Conservation (phyloP, 2,113 vertebrate genomes). For the Engraulis encrasicolus region DNA sequence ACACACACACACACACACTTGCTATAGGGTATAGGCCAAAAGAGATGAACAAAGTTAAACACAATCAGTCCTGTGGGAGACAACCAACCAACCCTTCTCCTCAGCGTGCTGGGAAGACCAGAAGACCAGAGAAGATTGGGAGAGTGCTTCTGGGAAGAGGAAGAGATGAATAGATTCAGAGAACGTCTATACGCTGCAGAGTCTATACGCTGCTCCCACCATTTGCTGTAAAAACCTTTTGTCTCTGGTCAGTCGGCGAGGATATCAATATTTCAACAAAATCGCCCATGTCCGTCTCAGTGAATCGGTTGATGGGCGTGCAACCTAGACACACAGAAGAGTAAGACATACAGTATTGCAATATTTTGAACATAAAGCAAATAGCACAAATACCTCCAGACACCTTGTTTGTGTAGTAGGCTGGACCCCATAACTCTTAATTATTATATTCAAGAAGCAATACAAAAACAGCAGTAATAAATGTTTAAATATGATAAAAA, state of each 20-base stretch:
- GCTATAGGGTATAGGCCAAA: no score
- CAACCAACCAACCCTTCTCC: not conserved
- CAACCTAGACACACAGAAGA: no score
- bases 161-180: not conserved
- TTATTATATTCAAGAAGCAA: not conserved
- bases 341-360: not conserved
- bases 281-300: not conserved
- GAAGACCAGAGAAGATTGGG: not conserved
- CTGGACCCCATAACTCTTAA: no score
- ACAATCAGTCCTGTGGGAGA: no score
- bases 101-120: not conserved
- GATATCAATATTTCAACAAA: not conserved
- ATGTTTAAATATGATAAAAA: no score
- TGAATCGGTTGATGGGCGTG: not conserved
- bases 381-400: not conserved
- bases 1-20: no score
- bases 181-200: no score
- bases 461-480: not conserved
- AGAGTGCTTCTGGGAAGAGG: not conserved
- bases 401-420: not conserved
- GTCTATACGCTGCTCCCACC: no score
- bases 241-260: not conserved
- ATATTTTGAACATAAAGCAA: not conserved
- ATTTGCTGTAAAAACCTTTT: not conserved
- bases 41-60: no score